Evolutionary conservation across 2,113 vertebrate genomes (phyloP).

Genomic region (Gambusia affinis): DNA sequence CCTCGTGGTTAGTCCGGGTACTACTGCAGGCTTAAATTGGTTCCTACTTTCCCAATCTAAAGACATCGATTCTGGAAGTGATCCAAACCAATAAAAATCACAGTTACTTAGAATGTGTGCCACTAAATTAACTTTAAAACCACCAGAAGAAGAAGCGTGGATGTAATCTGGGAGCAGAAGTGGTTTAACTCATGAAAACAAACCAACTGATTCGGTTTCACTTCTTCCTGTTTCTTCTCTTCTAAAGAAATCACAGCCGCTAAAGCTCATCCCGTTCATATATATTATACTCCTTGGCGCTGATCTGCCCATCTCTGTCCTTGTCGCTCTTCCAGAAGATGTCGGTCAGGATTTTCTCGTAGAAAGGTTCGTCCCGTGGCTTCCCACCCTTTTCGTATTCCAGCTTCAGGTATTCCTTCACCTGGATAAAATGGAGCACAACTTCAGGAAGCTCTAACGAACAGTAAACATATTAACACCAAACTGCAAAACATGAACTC

Average conservation of each 20-base stretch:
- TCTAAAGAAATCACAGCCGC: not conserved
- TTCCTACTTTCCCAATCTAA: not conserved
- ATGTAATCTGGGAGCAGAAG: not conserved
- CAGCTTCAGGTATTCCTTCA: slow-evolving; percentile 86
- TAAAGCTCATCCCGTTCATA: slow-evolving; percentile 95
- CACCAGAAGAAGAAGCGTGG: not conserved
- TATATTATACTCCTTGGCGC: slow-evolving; percentile 91
- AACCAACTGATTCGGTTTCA: not conserved
- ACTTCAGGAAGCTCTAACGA: not conserved
- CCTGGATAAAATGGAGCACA: slow-evolving; percentile 70
- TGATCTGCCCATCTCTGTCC: slow-evolving; percentile 88
- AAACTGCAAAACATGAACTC: too few species aligned
- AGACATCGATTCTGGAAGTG: not conserved
- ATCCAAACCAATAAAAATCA: not conserved
- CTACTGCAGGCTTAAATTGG: not conserved
- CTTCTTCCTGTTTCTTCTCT: not conserved
- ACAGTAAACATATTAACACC: not conserved
- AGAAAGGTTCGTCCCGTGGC: slow-evolving; percentile 82
- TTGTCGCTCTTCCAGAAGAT: slow-evolving; percentile 91
- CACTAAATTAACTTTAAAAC: not conserved
- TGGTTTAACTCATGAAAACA: too few species aligned
- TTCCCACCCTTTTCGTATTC: slow-evolving; percentile 88
- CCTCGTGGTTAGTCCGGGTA: too few species aligned
- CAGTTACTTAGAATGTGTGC: not conserved
- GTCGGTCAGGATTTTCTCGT: slow-evolving; percentile 86